A percentile compares a stretch with the other conserved stretches of the same genome.
Conservation (phyloP, 2,888 invertebrate species). For the Noctua fimbriata region DNA sequence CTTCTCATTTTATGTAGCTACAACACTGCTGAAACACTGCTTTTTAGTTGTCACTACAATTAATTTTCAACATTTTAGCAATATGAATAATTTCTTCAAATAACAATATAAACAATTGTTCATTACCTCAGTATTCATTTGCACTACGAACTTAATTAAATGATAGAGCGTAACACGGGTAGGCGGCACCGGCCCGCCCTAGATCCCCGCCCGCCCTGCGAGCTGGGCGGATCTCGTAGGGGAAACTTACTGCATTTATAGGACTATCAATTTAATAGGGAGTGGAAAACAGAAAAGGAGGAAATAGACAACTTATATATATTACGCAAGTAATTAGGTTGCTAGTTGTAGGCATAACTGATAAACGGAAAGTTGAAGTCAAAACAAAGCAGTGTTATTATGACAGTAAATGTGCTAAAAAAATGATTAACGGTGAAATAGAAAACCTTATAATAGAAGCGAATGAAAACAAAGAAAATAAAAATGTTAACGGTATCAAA, state of each 20-base stretch:
- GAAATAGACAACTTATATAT: neutral
- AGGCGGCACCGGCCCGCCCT: slow-evolving; percentile 72
- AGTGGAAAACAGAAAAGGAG: slow-evolving; percentile 19
- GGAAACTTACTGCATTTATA: slow-evolving; percentile 63
- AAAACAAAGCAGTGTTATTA: neutral
- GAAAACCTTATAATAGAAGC: neutral
- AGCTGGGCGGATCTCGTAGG: slow-evolving; percentile 71
- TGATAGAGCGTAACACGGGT: slow-evolving; percentile 52
- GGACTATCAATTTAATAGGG: slow-evolving; percentile 53
- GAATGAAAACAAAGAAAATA: slow-evolving; percentile 16
- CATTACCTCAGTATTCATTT: neutral
- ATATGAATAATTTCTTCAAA: neutral
- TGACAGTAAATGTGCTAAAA: neutral
- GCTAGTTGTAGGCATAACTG: neutral
- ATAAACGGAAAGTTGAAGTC: neutral
- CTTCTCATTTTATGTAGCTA: neutral
- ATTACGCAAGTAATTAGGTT: neutral
- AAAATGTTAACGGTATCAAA: slow-evolving; percentile 26
- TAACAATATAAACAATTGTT: neutral
- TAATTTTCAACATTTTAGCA: neutral
- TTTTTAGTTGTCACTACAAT: neutral
- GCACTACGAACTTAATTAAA: slow-evolving; percentile 40
- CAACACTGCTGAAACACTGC: neutral
- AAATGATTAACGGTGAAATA: neutral
- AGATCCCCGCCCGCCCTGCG: slow-evolving; percentile 74